A percentile compares a stretch with the other conserved stretches of the same genome.
phyloP scores from a whole-genome alignment of 2,797 vertebrate species.

The Crocidura indochinensis region DNA sequence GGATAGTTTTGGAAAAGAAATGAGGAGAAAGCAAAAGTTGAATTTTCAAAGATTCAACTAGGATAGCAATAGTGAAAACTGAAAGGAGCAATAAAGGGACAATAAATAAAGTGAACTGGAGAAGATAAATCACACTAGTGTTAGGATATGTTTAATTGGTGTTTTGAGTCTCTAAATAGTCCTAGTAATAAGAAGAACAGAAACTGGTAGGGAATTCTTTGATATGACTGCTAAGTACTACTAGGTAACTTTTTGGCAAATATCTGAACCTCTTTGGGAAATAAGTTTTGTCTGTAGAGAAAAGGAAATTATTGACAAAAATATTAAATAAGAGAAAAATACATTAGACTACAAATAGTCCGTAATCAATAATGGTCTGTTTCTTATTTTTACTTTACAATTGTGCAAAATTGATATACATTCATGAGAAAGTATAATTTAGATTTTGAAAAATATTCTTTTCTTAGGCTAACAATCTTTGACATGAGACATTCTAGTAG shows the following conservation, averaged over 20 bases:
- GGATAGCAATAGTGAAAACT: not conserved
- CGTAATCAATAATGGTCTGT: too few species aligned
- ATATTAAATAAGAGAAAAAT: slow-evolving; percentile 33
- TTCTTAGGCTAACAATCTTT: not conserved
- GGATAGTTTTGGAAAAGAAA: not conserved
- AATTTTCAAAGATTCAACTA: slow-evolving; percentile 23
- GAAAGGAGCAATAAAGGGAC: too few species aligned
- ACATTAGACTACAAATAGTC: not conserved
- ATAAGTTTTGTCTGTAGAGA: slow-evolving; percentile 44
- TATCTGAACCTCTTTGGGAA: not conserved
- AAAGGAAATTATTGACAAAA: slow-evolving; percentile 47
- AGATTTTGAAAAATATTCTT: not conserved
- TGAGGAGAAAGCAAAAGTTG: not conserved
- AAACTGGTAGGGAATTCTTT: too few species aligned
- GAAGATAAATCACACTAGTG: not conserved
- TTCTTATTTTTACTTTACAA: not conserved
- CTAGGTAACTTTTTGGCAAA: slow-evolving; percentile 7
- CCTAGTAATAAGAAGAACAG: not conserved
- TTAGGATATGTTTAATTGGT: not conserved
- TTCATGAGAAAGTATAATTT: not conserved
- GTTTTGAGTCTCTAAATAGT: not conserved
- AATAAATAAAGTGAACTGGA: not conserved
- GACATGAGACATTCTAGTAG: not conserved
- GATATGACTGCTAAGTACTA: not conserved
- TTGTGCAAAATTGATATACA: not conserved